phyloP scores from a whole-genome alignment of 2,797 vertebrate species.

The Sylvia borin region DNA sequence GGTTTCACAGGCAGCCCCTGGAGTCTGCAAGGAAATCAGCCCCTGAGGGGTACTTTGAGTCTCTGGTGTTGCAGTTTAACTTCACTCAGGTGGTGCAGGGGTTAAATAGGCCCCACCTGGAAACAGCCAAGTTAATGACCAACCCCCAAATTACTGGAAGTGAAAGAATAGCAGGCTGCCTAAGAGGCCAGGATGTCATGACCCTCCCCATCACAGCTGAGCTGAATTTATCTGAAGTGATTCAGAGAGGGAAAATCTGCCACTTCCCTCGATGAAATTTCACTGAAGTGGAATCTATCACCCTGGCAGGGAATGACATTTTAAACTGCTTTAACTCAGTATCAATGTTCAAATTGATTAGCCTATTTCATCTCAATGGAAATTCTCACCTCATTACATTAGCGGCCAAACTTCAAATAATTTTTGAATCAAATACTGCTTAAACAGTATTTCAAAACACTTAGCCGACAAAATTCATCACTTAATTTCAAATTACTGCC shows the following conservation, averaged over 20 bases:
- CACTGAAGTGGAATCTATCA: conserved; percentile 46
- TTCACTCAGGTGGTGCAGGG: not conserved
- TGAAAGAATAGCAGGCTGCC: not conserved
- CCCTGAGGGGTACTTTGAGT: not conserved
- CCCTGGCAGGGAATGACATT: not conserved
- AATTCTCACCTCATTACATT: conserved; percentile 60
- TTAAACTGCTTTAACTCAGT: conserved; percentile 52
- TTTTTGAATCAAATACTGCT: conserved; percentile 52
- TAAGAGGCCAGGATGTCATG: not conserved
- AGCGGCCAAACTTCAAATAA: conserved; percentile 44
- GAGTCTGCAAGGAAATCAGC: not conserved
- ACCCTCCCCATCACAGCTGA: not conserved
- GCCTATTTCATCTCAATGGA: conserved; percentile 49
- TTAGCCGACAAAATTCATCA: conserved; percentile 31
- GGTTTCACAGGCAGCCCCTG: not conserved
- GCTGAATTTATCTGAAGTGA: not conserved
- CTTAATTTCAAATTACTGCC: conserved; percentile 48
- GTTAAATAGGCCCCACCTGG: not conserved
- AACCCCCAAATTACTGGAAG: not conserved
- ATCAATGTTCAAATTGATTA: conserved; percentile 61
- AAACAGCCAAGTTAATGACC: not conserved
- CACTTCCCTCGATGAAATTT: conserved; percentile 2
- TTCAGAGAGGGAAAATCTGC: not conserved
- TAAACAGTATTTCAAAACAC: conserved; percentile 47
- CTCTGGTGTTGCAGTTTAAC: not conserved